phyloP scores from a whole-genome alignment of 1,140 invertebrate species.

The Sycobia sp. region DNA sequence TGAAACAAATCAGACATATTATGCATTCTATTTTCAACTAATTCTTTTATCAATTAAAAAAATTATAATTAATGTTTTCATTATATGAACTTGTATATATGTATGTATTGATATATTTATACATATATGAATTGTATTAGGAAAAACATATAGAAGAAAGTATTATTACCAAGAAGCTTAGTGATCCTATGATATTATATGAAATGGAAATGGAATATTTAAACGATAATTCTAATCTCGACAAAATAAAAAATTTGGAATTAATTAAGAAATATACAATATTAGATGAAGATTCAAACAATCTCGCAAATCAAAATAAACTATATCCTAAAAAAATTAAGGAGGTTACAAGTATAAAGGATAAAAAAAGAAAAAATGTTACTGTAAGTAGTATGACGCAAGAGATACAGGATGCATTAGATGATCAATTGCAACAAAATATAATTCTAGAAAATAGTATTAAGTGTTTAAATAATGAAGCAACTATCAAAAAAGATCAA shows the following conservation, averaged over 20 bases:
- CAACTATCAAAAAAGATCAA: slow-evolving; percentile 11
- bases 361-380: neutral
- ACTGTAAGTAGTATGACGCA: neutral
- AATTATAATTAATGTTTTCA: neutral
- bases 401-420: neutral
- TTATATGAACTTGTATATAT: neutral
- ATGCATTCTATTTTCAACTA: too few relatives aligned
- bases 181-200: neutral
- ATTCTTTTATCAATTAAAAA: too few relatives aligned
- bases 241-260: neutral
- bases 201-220: neutral
- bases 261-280: neutral
- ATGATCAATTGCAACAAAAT: neutral
- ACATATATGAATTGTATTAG: slow-evolving; percentile 16
- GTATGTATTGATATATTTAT: neutral
- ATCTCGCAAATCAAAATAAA: neutral
- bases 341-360: neutral
- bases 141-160: slow-evolving; percentile 1
- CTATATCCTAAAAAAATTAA: neutral
- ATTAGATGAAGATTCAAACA: neutral
- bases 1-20: too few relatives aligned
- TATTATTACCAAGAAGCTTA: neutral
- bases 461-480: neutral
- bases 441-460: neutral
- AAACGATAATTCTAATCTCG: neutral